Conservation (phyloP, 2,113 vertebrate species). For the Mixornis gularis region DNA sequence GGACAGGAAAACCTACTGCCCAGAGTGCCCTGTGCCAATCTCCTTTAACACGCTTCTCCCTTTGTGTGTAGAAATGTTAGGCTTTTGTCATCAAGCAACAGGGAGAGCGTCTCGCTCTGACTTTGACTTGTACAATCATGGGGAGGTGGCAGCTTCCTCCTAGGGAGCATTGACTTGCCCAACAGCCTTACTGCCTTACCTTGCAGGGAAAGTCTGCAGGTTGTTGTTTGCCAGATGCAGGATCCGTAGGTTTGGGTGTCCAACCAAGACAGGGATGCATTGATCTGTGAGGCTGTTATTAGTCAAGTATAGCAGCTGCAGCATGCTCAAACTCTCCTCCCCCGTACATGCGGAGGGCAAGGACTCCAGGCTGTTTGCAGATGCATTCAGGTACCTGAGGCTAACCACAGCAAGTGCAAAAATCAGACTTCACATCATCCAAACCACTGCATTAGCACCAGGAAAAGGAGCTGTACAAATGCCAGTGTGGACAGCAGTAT, state of each 20-base stretch:
- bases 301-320: conserved; percentile 91
- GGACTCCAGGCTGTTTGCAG: conserved; percentile 89
- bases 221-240: conserved; percentile 93
- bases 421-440: background rate
- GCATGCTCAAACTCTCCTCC: conserved; percentile 87
- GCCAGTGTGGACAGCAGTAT: background rate
- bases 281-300: conserved; percentile 88
- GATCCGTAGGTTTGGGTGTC: conserved; percentile 84
- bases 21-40: background rate
- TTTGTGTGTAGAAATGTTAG: background rate
- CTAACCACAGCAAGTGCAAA: conserved; percentile 64
- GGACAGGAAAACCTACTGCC: background rate
- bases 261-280: conserved; percentile 82
- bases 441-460: background rate
- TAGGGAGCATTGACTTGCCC: background rate
- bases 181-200: conserved; percentile 65
- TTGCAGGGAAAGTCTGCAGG: conserved; percentile 89
- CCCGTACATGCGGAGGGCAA: conserved; percentile 81
- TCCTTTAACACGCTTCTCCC: background rate
- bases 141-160: background rate
- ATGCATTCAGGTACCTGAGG: conserved; percentile 92
- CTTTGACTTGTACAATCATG: accelerated
- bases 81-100: background rate
- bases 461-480: background rate
- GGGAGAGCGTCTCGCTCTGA: background rate